A percentile compares a stretch with the other conserved stretches of the same genome.
Conservation (phyloP, 2,113 vertebrate species). For the Rousettus leschenaultii region DNA sequence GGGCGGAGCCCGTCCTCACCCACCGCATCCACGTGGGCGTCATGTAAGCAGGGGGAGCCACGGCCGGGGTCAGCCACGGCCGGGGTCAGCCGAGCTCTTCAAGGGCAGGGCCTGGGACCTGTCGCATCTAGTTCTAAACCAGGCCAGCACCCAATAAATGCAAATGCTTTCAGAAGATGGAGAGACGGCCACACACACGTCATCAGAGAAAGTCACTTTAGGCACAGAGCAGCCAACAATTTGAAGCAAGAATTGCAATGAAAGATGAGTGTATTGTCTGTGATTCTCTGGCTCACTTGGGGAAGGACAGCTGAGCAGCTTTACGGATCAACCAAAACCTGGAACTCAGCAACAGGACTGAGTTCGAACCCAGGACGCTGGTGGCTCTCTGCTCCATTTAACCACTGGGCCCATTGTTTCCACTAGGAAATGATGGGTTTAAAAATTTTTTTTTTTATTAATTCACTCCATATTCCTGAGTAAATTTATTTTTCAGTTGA, state of each 20-base stretch:
- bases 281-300: not conserved
- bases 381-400: not conserved
- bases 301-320: not conserved
- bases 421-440: not conserved
- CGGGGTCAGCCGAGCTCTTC: not conserved
- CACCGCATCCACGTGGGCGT: accelerated
- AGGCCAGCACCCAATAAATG: not conserved
- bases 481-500: not conserved
- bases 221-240: not conserved
- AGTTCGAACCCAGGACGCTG: not conserved
- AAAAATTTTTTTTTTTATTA: not conserved
- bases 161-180: not conserved
- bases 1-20: not conserved
- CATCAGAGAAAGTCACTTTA: not conserved
- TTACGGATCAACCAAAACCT: not conserved
- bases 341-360: not conserved
- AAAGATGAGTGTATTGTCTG: accelerated
- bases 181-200: not conserved
- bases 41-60: no score
- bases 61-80: not conserved
- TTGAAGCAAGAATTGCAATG: not conserved
- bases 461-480: not conserved
- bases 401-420: not conserved
- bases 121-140: not conserved
- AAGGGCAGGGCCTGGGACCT: not conserved